Conservation (phyloP, 2,113 vertebrate genomes). For the Lontra canadensis region DNA sequence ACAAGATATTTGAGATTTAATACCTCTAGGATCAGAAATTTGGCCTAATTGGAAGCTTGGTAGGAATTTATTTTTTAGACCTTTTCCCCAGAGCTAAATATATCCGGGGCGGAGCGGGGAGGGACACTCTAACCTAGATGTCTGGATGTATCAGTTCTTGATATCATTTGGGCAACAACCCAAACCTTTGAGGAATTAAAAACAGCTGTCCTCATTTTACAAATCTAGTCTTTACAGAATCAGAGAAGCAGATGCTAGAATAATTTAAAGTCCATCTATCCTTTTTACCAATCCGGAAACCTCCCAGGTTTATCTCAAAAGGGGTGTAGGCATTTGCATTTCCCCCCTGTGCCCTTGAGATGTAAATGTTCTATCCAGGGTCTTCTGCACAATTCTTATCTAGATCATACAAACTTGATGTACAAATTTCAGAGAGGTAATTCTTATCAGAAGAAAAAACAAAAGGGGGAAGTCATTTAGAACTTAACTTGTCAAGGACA, state of each 20-base stretch:
- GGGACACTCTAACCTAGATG: not conserved
- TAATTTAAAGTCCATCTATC: not conserved
- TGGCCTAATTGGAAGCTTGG: not conserved
- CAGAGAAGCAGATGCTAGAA: not conserved
- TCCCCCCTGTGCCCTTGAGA: not conserved
- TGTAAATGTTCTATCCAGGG: not conserved
- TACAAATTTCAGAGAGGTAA: not conserved
- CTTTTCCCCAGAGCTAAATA: not conserved
- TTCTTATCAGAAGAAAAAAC: not conserved
- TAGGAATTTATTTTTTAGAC: not conserved
- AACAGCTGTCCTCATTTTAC: not conserved
- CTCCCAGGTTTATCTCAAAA: not conserved
- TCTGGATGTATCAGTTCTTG: not conserved
- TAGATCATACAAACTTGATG: not conserved
- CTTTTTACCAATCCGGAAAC: not conserved
- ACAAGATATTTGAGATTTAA: not conserved
- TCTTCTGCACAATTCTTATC: not conserved
- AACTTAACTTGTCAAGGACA: not conserved
- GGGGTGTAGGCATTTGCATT: not conserved
- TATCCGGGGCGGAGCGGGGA: not conserved
- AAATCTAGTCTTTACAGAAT: not conserved
- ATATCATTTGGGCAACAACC: not conserved
- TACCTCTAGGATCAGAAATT: not conserved
- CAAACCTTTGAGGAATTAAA: not conserved
- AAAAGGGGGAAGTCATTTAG: not conserved